Evolutionary conservation across 2,888 invertebrate genomes (phyloP).

Genomic region (Lymantria dispar): DNA sequence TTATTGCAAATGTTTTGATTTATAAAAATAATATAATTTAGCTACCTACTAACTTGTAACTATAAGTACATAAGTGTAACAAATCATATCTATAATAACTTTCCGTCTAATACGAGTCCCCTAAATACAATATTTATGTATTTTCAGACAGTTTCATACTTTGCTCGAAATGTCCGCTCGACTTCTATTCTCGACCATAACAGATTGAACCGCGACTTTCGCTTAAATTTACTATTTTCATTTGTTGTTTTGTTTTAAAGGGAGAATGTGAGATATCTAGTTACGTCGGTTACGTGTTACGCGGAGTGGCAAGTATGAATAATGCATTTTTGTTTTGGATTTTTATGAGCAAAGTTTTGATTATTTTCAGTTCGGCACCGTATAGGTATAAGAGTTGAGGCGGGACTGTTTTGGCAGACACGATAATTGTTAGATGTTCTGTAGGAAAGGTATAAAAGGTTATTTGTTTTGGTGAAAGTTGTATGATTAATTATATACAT

Average conservation of each 20-base stretch:
- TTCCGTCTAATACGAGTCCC: conserved; percentile 43
- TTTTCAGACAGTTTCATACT: conserved; percentile 78
- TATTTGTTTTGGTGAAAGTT: conserved; percentile 49
- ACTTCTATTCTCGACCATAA: conserved; percentile 55
- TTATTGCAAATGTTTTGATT: neutral
- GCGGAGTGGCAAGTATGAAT: conserved; percentile 76
- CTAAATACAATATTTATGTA: conserved; percentile 81
- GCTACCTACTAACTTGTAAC: neutral
- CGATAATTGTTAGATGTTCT: conserved; percentile 59
- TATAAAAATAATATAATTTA: neutral
- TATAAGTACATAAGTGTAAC: conserved; percentile 17
- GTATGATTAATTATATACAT: neutral
- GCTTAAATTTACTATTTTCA: conserved; percentile 29
- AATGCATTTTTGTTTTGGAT: conserved; percentile 83
- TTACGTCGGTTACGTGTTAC: conserved; percentile 54
- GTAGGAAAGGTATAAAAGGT: conserved; percentile 35
- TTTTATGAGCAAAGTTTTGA: conserved; percentile 82
- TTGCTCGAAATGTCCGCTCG: conserved; percentile 67
- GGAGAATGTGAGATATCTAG: conserved; percentile 41
- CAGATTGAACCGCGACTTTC: conserved; percentile 50
- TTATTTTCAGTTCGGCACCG: conserved; percentile 79
- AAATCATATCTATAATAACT: conserved; percentile 39
- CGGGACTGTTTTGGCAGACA: conserved; percentile 50
- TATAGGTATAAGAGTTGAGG: conserved; percentile 63
- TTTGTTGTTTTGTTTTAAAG: conserved; percentile 42